These are phyloP conservation scores for Emys orbicularis DNA, from an alignment of 2,797 vertebrate genomes.

Conservation along the genomic window DNA sequence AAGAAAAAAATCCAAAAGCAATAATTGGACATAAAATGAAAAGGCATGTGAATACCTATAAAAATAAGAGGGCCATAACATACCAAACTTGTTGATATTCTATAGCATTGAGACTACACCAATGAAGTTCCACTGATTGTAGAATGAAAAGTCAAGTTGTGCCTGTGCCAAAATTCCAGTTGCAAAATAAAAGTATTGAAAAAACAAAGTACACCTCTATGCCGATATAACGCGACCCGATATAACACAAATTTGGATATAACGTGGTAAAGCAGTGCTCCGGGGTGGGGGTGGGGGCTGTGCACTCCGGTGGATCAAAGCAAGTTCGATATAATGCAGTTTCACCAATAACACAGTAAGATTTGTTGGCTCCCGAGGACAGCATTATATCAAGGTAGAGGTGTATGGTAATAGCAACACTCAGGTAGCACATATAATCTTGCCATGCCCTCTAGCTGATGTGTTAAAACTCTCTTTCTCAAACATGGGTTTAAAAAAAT, in stretches of 20 bases:
- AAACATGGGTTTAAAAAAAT: background rate
- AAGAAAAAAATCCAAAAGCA: background rate
- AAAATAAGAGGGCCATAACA: background rate
- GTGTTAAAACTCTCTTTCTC: background rate
- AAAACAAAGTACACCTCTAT: background rate
- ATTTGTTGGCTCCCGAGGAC: too few species aligned
- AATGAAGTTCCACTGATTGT: background rate
- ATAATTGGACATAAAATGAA: background rate
- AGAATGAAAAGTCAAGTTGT: background rate
- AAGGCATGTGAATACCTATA: background rate
- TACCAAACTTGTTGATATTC: background rate
- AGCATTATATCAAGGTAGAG: too few species aligned
- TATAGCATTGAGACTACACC: background rate
- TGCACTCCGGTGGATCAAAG: too few species aligned
- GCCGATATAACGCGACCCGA: too few species aligned
- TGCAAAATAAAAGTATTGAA: background rate
- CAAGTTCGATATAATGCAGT: too few species aligned
- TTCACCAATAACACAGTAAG: too few species aligned
- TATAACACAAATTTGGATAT: too few species aligned
- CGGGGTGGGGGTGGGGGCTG: too few species aligned
- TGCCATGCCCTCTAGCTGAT: background rate
- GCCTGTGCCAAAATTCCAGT: background rate
- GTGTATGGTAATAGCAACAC: background rate
- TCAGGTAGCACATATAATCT: background rate
- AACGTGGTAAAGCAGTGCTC: too few species aligned